Base-by-base conservation (phyloP, 2,888 invertebrate genomes). In the Leucophenga maculata region DNA sequence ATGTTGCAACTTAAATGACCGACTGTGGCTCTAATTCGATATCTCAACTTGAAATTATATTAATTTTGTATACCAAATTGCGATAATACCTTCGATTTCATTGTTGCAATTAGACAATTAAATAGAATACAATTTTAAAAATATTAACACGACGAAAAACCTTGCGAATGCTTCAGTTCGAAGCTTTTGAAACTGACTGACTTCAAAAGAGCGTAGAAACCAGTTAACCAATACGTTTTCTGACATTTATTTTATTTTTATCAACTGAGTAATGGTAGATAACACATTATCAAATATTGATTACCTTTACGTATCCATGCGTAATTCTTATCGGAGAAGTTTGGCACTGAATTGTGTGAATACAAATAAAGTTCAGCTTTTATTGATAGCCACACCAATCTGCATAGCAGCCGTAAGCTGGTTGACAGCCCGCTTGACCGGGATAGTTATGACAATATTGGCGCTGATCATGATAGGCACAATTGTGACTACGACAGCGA, bases 401-500 rank as follows among this genome's bases (percentile, higher is more conserved):
- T 13, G 18, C 46, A n/a, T 26, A 64, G 48, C 86, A 85, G 16
- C 84, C 86, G 66, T 86, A 79, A 14, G 76, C 70, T 14, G 68
- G 26, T 3, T 75, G 77, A 52, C 86, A 86, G 0, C 80, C 84
- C 3, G 72, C 48, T 13, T 72, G 73, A 0, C 72, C 76, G 0
- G 74, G 68, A 55, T 73, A 73, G 6, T 71, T 72, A 9, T 60
- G 44, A 64, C 86, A 86, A 65, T 83, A 86, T 13, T 70, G 62
- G 8, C 68, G 62, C 39, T 85, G 80, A 31, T 86, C 84, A 1
- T 81, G 77, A 44, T 72, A 78, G n/a, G 65, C 69, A 3, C 86
- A 86, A 3, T 52, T 77, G 46, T 74, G 77, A 13, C 70, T 68
- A 22, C 71, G 74, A 68, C 86, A 86, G 3, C 66, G 69, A 18